Conservation (phyloP, 1,140 invertebrate genomes). For the Zaprionus davidi region DNA sequence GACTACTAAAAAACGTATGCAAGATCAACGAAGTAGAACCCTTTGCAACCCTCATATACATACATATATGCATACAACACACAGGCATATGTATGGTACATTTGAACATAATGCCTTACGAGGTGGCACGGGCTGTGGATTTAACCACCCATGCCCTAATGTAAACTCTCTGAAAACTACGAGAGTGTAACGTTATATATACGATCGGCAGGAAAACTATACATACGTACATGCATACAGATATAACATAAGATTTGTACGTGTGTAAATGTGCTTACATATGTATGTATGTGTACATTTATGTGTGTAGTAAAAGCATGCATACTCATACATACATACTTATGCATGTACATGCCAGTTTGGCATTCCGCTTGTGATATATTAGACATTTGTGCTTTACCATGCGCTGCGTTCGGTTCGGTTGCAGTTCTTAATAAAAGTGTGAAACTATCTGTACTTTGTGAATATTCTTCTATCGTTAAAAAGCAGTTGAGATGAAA, state of each 20-base stretch:
- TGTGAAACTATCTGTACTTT: conserved; percentile 53
- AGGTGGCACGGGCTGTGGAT: not conserved
- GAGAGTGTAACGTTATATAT: not conserved
- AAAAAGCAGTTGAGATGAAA: conserved; percentile 57
- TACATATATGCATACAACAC: not conserved
- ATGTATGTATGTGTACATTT: not conserved
- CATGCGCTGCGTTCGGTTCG: conserved; percentile 60
- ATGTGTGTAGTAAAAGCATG: not conserved
- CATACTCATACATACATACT: not conserved
- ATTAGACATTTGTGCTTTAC: conserved; percentile 61
- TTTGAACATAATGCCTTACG: not conserved
- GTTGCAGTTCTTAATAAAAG: conserved; percentile 34
- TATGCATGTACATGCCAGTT: not conserved
- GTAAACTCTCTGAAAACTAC: not conserved
- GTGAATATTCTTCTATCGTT: conserved; percentile 43
- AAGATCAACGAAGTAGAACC: conserved; percentile 1
- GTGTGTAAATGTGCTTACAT: not conserved
- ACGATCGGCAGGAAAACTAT: not conserved
- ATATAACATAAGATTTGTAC: not conserved
- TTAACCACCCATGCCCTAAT: not conserved
- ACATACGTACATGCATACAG: not conserved
- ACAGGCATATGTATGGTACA: not conserved
- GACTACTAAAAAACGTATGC: not conserved
- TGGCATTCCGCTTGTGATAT: conserved; percentile 62
- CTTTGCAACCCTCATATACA: not conserved